A percentile compares a stretch with the other conserved stretches of the same genome.
Evolutionary conservation across 2,113 vertebrate species (phyloP).

Genomic region (Cettia cetti): DNA sequence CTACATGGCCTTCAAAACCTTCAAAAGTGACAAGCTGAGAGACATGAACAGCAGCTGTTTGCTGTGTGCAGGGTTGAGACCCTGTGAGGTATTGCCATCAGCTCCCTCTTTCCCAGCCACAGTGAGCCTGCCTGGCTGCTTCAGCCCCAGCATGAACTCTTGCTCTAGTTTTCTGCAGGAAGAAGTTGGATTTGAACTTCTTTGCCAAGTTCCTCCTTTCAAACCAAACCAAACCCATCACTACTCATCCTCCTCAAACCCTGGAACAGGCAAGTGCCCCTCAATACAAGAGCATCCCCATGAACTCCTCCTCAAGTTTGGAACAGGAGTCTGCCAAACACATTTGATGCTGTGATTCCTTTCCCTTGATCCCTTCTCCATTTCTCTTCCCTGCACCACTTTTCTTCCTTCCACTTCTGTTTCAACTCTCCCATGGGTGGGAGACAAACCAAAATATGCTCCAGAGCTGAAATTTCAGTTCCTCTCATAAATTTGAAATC

Average conservation of each 20-base stretch:
- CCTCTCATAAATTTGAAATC: neutral
- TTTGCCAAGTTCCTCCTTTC: neutral
- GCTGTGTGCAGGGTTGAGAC: neutral
- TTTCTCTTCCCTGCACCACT: neutral
- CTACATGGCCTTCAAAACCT: neutral
- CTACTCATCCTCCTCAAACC: neutral
- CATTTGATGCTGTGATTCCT: neutral
- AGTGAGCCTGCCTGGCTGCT: neutral
- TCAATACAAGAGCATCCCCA: rapidly evolving
- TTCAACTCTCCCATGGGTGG: neutral
- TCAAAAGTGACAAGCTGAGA: neutral
- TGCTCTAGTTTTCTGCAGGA: neutral
- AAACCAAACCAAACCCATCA: neutral
- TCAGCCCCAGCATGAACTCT: neutral
- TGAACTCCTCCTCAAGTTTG: neutral
- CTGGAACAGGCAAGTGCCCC: neutral
- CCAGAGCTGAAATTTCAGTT: neutral
- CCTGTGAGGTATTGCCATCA: neutral
- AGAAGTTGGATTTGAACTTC: neutral
- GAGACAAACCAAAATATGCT: neutral
- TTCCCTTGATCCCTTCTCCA: neutral
- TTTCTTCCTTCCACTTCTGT: neutral
- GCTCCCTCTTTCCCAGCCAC: neutral
- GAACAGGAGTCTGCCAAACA: neutral
- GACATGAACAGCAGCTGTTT: neutral